Evolutionary conservation across 2,113 vertebrate genomes (phyloP).

Genomic region (Psilopogon haemacephalus): DNA sequence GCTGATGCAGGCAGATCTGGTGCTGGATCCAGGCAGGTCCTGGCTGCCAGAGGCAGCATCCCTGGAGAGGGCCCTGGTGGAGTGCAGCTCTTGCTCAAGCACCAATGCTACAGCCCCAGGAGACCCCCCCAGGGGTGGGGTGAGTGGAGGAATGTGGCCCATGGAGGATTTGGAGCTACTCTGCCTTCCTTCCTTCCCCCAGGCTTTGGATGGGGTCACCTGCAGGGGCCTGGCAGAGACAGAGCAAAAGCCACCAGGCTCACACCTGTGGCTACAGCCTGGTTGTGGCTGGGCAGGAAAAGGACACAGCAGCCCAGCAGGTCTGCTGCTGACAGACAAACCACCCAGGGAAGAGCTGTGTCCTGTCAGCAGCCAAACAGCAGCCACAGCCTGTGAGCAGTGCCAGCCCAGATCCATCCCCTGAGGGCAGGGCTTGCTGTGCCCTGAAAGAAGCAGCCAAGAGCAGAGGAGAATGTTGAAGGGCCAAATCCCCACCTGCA

Average conservation of each 20-base stretch:
- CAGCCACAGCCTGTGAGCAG: neutral
- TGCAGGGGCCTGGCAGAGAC: neutral
- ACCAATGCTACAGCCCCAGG: neutral
- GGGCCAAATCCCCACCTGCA: neutral
- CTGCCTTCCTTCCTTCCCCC: neutral
- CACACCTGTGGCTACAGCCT: fast-evolving
- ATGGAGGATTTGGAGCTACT: fast-evolving
- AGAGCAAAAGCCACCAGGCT: fast-evolving
- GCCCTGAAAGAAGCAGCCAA: neutral
- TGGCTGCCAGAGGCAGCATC: neutral
- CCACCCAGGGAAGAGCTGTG: fast-evolving
- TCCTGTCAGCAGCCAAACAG: neutral
- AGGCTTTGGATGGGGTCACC: neutral
- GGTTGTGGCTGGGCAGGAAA: neutral
- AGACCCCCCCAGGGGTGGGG: neutral
- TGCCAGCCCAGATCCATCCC: fast-evolving
- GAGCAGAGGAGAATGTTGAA: neutral
- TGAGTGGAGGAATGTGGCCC: fast-evolving
- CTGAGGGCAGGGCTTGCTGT: neutral
- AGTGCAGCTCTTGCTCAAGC: conserved; percentile 1
- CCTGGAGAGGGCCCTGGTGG: neutral
- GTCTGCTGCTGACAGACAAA: neutral
- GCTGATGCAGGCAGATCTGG: neutral
- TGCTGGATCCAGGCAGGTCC: neutral
- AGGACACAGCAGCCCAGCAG: neutral